Base-by-base conservation (phyloP, 2,888 invertebrate genomes). In the Tetragonisca angustula region DNA sequence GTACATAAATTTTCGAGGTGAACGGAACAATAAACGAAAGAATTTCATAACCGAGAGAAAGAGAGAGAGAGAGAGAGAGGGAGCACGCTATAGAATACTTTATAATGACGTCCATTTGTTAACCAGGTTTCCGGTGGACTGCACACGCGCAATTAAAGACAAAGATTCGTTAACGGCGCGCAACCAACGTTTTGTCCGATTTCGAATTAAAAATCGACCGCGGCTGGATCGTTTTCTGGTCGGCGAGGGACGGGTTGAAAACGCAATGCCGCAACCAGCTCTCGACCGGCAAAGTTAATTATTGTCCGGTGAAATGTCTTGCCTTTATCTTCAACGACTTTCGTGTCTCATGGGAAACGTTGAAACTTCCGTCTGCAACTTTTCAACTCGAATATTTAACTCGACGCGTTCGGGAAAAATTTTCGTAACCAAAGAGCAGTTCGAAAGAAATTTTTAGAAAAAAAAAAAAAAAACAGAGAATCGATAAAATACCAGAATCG, bases 121-220 rank as follows among this genome's bases (percentile, higher is more conserved):
- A 24, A 24, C 50, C 50, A 59, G 36, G 32, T 69, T 76, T 61
- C 56, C 76, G 50, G 61, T 50, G 71, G 32, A 17, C 50, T 61
- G 69, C 36, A 69, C 76, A 56, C 56, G 27, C 36, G 68, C 68
- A 68, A 68, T 59, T 50, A 36, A 61, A 61, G 69, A 59, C 50
- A 69, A 69, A 76, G 59, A 59, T 15, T 69, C 76, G 62, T 73
- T 61, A 73, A 73, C 49, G 17, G 50, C 5, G 19, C 32, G 76
- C 69, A 76, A 76, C 61, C 75, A 59, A 68, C 49, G 49, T 49
- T 27, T 76, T 59, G 43, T 59, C 50, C 56, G 32, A 56, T 43
- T 27, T 56, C 24, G 56, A 68, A 49, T 49, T 56, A 68, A 76
- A 76, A 59, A 24, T 27, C 27, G 59, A 27, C 32, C 56, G 21